Evolutionary conservation across 1,140 invertebrate species (phyloP).

Genomic region (Drosophila subobscura): DNA sequence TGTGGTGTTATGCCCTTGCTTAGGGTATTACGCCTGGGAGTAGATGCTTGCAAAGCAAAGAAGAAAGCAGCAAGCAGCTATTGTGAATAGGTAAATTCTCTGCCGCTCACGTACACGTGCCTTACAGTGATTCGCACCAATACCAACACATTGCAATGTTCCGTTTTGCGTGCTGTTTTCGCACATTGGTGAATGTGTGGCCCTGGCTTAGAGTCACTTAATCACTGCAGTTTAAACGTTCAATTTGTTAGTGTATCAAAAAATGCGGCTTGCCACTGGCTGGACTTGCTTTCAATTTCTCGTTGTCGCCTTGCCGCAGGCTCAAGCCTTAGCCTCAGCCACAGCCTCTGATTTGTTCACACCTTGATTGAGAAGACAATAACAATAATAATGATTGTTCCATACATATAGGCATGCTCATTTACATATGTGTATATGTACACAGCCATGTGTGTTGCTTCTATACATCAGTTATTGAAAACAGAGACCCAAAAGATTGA

Average conservation of each 20-base stretch:
- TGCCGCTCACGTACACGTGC: no score
- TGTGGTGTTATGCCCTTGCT: neutral
- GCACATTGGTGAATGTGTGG: no score
- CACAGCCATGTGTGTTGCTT: neutral
- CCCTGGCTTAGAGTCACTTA: no score
- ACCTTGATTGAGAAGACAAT: constrained; percentile 60
- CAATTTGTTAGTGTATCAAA: no score
- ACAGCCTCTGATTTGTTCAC: constrained; percentile 36
- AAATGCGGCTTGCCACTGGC: neutral
- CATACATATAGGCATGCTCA: constrained; percentile 24
- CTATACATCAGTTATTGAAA: constrained; percentile 16
- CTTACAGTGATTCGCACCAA: no score
- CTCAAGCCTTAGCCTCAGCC: constrained; percentile 2
- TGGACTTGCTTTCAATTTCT: constrained; percentile 1
- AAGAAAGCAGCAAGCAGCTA: no score
- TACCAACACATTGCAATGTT: no score
- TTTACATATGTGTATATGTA: constrained; percentile 28
- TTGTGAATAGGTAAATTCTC: no score
- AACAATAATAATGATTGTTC: constrained; percentile 53
- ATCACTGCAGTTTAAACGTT: no score
- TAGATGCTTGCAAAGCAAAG: no score
- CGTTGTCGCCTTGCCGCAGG: constrained; percentile 36
- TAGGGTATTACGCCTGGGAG: no score
- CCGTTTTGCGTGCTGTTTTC: no score
- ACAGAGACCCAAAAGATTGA: constrained; percentile 57